Evolutionary conservation across 2,113 vertebrate genomes (phyloP).

Genomic region (Tautogolabrus adspersus): DNA sequence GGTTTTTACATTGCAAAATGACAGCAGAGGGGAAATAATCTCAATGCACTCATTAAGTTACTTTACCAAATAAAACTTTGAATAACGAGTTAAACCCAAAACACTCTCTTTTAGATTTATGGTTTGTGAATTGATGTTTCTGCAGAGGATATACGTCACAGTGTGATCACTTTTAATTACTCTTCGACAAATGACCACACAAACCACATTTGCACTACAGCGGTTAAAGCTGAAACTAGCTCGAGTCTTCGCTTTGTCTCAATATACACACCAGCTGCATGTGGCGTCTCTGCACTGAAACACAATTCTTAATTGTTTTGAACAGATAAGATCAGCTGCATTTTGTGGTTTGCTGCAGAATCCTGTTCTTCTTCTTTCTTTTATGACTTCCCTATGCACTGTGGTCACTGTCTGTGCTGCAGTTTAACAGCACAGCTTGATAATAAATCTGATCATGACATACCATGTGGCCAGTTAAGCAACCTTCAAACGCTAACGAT

Average conservation of each 20-base stretch:
- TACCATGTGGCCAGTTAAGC: not conserved
- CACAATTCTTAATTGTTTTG: not conserved
- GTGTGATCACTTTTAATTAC: conserved; percentile 25
- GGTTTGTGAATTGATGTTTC: too few species aligned
- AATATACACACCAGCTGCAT: not conserved
- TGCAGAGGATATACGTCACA: not conserved
- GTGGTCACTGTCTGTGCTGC: not conserved
- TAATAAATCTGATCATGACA: not conserved
- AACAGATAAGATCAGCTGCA: conserved; percentile 12
- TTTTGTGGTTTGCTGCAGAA: conserved; percentile 10
- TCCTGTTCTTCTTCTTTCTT: not conserved
- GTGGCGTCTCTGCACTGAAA: conserved; percentile 9
- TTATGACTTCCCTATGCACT: conserved; percentile 2
- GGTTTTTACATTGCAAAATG: not conserved
- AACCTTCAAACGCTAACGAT: not conserved
- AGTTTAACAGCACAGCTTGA: not conserved
- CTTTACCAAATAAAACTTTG: too few species aligned
- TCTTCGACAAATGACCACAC: conserved; percentile 43
- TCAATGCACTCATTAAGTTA: too few species aligned
- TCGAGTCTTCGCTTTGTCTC: too few species aligned
- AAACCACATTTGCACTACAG: not conserved
- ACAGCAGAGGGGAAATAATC: too few species aligned
- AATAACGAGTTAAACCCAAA: too few species aligned
- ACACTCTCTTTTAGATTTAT: too few species aligned
- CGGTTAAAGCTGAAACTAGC: conserved; percentile 23